Evolutionary conservation across 2,113 vertebrate genomes (phyloP).

Genomic region (Proteles cristata): DNA sequence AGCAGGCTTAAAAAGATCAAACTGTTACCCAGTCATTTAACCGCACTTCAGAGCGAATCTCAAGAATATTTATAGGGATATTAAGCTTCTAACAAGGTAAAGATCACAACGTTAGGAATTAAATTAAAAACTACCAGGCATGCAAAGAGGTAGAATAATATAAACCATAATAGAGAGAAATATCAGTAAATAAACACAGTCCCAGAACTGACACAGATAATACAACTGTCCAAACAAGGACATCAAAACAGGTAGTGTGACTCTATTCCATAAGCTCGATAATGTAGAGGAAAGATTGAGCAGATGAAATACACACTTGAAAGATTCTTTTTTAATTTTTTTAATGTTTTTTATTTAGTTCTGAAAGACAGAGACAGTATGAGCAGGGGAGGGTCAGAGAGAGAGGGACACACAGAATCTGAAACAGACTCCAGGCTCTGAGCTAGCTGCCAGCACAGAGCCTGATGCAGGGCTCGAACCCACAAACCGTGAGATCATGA

Average conservation of each 20-base stretch:
- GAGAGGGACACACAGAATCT: no score
- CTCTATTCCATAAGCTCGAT: not conserved
- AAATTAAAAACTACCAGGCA: not conserved
- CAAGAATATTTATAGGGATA: constrained; percentile 28
- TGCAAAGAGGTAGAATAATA: not conserved
- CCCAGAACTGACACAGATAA: not conserved
- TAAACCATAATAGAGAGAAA: not conserved
- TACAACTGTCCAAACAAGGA: not conserved
- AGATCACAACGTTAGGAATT: not conserved
- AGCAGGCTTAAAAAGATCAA: not conserved
- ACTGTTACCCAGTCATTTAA: not conserved
- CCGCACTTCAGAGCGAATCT: not conserved
- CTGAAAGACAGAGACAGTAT: no score
- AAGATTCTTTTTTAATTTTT: not conserved
- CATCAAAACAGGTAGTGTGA: not conserved
- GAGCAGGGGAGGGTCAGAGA: no score
- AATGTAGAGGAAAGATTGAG: not conserved
- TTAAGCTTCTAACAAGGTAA: not conserved
- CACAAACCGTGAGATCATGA: no score
- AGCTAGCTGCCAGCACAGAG: no score
- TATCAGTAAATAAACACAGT: not conserved
- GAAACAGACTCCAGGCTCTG: no score
- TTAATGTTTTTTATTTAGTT: no score
- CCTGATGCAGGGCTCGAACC: no score
- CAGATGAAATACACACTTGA: not conserved